phyloP scores from a whole-genome alignment of 2,797 vertebrate genomes.

The Peromyscus aztecus region DNA sequence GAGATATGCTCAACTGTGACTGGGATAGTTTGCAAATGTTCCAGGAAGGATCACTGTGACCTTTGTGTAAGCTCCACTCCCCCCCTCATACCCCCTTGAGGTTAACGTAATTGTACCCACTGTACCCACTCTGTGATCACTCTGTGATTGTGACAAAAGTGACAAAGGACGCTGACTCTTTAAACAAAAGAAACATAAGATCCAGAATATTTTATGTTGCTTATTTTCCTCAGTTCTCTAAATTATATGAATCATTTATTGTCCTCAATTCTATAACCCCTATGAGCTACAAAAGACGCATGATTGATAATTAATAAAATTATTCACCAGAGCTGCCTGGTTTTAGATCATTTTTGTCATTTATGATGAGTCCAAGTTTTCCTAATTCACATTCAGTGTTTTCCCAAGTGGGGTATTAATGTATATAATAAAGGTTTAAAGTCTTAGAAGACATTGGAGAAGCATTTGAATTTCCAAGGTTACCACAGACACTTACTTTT shows the following conservation, averaged over 20 bases:
- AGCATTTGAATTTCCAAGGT: neutral
- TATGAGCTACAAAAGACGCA: neutral
- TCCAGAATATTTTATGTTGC: neutral
- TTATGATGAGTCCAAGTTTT: neutral
- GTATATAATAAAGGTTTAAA: neutral
- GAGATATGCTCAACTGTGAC: too few species aligned
- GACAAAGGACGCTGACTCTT: neutral
- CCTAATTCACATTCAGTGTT: neutral
- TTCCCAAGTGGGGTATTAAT: neutral
- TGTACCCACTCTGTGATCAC: too few species aligned
- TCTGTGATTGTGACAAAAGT: too few species aligned
- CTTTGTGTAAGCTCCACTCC: too few species aligned
- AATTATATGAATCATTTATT: neutral
- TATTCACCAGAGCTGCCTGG: neutral
- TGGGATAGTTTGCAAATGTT: too few species aligned
- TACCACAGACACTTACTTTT: neutral
- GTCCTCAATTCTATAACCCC: neutral
- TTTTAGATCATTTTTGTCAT: neutral
- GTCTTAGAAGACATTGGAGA: neutral
- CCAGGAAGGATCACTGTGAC: too few species aligned
- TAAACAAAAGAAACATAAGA: neutral
- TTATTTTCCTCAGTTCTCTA: neutral
- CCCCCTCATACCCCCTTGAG: too few species aligned
- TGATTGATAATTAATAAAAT: neutral
- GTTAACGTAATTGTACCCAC: too few species aligned